These are phyloP conservation scores for Drosophila insularis DNA, from an alignment of 1,140 invertebrate genomes.

Conservation along the genomic window DNA sequence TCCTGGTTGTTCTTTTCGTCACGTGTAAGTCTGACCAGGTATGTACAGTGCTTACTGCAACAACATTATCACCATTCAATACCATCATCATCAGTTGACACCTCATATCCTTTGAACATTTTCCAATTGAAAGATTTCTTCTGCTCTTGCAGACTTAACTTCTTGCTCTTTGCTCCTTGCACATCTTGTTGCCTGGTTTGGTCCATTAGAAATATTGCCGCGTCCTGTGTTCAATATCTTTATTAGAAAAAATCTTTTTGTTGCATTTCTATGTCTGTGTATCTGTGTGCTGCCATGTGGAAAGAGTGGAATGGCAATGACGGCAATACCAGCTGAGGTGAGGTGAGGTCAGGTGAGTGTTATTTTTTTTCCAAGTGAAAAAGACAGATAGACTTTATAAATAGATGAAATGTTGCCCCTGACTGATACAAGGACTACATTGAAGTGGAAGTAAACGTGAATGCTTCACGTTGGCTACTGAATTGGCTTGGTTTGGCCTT, in stretches of 20 bases:
- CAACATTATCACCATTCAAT: constrained; percentile 3
- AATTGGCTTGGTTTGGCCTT: constrained; percentile 48
- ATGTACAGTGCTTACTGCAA: not conserved
- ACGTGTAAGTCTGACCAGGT: not conserved
- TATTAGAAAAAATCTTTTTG: constrained; percentile 67
- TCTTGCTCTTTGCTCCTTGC: constrained; percentile 17
- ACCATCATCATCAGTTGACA: constrained; percentile 57
- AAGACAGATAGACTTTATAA: constrained; percentile 74
- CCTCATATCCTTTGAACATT: constrained; percentile 76
- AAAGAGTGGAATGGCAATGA: constrained; percentile 27
- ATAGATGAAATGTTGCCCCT: constrained; percentile 69
- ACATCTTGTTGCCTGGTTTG: constrained; percentile 10
- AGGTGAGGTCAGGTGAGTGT: constrained; percentile 38
- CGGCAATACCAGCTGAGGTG: constrained; percentile 47
- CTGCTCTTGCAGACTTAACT: constrained; percentile 5
- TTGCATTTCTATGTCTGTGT: constrained; percentile 41
- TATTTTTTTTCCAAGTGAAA: constrained; percentile 59
- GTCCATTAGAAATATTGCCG: constrained; percentile 75
- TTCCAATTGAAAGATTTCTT: constrained; percentile 63
- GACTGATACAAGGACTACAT: constrained; percentile 29
- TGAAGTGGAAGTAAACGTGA: constrained; percentile 18
- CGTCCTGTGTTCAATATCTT: constrained; percentile 68
- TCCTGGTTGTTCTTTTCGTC: not conserved
- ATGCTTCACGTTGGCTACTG: constrained; percentile 46
- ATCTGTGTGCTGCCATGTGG: constrained; percentile 47